phyloP scores from a whole-genome alignment of 2,797 vertebrate species.

The Pitangus sulphuratus region DNA sequence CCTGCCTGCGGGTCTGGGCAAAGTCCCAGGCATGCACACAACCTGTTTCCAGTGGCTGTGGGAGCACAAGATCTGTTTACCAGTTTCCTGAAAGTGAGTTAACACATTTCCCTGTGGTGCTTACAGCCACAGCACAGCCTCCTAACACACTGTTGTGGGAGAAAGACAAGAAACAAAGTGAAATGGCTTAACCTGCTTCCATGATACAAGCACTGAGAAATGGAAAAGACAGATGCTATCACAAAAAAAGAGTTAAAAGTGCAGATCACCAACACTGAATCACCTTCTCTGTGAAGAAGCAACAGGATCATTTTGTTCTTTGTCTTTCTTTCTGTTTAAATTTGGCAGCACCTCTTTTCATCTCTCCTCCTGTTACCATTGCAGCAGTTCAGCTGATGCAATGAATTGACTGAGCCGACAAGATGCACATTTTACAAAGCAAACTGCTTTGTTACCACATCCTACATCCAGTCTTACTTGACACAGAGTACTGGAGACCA shows the following conservation, averaged over 20 bases:
- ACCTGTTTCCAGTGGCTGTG: neutral
- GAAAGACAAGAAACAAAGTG: neutral
- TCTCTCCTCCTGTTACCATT: neutral
- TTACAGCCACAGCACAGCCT: neutral
- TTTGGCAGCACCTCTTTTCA: neutral
- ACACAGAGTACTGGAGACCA: neutral
- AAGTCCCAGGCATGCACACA: neutral
- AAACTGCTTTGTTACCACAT: neutral
- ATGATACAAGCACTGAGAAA: neutral
- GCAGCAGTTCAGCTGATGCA: neutral
- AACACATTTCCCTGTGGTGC: neutral
- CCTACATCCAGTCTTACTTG: neutral
- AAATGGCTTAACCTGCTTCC: neutral
- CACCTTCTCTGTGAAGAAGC: neutral
- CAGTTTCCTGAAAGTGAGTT: neutral
- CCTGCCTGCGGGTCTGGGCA: neutral
- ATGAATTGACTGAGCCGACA: accelerated
- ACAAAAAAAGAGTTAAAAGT: neutral
- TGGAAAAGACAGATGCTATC: neutral
- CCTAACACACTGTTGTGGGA: neutral
- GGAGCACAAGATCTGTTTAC: accelerated
- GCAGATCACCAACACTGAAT: neutral
- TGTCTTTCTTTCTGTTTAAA: neutral
- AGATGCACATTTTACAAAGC: neutral
- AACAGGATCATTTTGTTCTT: neutral